Percentiles rank a stretch among this genome's conserved stretches.
These are phyloP conservation scores for Ips nitidus DNA, from an alignment of 1,140 invertebrate species.

Conservation along the genomic window DNA sequence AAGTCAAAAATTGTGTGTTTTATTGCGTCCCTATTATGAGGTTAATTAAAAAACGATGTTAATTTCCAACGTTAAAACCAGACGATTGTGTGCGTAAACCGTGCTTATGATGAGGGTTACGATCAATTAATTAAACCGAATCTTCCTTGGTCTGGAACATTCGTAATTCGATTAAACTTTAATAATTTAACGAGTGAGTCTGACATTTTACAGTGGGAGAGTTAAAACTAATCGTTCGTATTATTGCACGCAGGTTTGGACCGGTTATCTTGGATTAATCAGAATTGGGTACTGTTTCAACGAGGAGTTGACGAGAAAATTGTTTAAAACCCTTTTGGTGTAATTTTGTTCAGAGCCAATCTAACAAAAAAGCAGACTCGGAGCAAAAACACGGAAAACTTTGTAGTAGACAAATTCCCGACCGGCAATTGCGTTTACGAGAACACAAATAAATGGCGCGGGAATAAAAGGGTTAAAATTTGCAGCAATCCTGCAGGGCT, in stretches of 20 bases:
- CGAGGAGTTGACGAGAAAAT: too few species aligned
- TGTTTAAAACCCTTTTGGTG: too few species aligned
- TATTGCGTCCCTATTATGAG: constrained; percentile 6
- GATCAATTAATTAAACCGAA: constrained; percentile 23
- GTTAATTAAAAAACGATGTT: constrained; percentile 7
- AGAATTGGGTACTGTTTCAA: not conserved
- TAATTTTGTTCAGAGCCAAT: too few species aligned
- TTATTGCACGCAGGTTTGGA: not conserved
- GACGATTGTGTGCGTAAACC: constrained; percentile 14
- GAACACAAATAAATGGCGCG: constrained; percentile 26
- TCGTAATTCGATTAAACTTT: constrained; percentile 25
- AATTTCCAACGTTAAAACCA: constrained; percentile 10
- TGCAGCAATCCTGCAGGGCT: constrained; percentile 23
- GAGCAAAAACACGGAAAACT: too few species aligned
- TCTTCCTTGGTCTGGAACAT: constrained; percentile 17
- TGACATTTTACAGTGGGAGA: constrained; percentile 18
- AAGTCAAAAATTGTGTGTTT: too few species aligned
- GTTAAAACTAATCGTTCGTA: not conserved
- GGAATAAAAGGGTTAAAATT: constrained; percentile 33
- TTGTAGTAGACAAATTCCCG: constrained; percentile 9
- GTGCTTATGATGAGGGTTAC: constrained; percentile 9
- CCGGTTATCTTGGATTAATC: not conserved
- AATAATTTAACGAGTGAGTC: constrained; percentile 20
- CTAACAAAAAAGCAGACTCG: too few species aligned
- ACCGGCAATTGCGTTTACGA: constrained; percentile 21